Evolutionary conservation across 1,140 invertebrate species (phyloP), one percentile per base, ranked within the genome.

Genomic region (Tetramorium alpestre): DNA sequence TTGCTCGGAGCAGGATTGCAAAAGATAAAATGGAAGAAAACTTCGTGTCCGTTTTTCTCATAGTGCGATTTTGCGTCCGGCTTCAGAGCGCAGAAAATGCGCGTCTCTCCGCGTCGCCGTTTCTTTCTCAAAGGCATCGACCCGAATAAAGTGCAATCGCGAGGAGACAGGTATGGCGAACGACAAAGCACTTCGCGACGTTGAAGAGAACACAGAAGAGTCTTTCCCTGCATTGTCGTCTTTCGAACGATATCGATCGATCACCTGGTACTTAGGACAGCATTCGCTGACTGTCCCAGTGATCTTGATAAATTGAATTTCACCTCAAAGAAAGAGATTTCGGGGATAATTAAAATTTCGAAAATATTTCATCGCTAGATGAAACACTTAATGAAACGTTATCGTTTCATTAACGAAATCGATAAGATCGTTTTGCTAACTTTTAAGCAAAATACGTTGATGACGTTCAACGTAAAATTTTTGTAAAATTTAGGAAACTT

Each of bases 221-320:
- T 18, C 22, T 22, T 10, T 54, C 51, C 22, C 18, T 25, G 38
- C 11, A 8, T 60, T 75, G 16, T 81, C 54, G 13, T 73, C 41
- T 38, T 13, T 51, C 25, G 67, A 22, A 25, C 18, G 8, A 51
- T 58, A 56, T 47, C 38, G 49, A 72, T 82, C 65, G 44, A 82
- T 82, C 80, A 60, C 7, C 25, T 28, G 22, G n/a, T 44, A 11
- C 67, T 33, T 22, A 5, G 13, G 1, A 60, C 44, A 60, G 7
- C 47, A 49, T 73, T 60, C 41, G 54, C 25, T 16, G 13, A 49
- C 13, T 81, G n/a, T 49, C 54, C 25, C 25, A 69, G 28, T n/a
- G n/a, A 44, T 84, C 80, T 84, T 73, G 69, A 62, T 49, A 84
- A 73, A 84, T 25, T 11, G 25, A 60, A 8, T 62, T 7, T 60